Conservation (phyloP, 1,140 invertebrate genomes). For the Aphidius gifuensis region DNA sequence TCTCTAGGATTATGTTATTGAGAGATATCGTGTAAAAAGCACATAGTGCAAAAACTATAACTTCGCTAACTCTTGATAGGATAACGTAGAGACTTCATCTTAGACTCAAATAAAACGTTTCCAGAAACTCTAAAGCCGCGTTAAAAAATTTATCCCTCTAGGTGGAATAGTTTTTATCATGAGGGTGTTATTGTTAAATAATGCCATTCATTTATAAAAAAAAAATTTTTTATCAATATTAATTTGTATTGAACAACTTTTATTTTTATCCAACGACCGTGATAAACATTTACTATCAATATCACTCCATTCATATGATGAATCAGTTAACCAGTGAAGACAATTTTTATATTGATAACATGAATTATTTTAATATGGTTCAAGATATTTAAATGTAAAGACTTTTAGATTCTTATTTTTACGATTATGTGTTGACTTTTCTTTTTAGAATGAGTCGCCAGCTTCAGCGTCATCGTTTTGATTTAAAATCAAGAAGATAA, state of each 20-base stretch:
- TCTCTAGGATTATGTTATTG: too few relatives aligned
- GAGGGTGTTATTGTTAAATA: conserved; percentile 77
- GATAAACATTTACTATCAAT: conserved; percentile 64
- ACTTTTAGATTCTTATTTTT: conserved; percentile 71
- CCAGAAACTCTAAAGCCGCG: too few relatives aligned
- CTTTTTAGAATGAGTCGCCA: conserved; percentile 71
- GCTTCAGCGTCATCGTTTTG: conserved; percentile 38
- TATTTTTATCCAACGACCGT: conserved; percentile 63
- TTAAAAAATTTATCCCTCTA: too few relatives aligned
- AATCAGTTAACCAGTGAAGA: conserved; percentile 82
- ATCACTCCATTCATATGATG: conserved; percentile 87
- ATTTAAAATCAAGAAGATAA: too few relatives aligned
- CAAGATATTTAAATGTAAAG: conserved; percentile 85
- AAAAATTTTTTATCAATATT: conserved; percentile 40
- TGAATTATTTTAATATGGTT: conserved; percentile 77
- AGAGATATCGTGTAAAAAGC: too few relatives aligned
- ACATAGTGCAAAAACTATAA: too few relatives aligned
- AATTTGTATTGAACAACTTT: conserved; percentile 55
- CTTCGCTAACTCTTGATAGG: too few relatives aligned
- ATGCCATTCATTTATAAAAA: conserved; percentile 62
- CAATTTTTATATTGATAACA: conserved; percentile 81
- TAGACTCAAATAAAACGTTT: too few relatives aligned
- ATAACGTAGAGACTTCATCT: too few relatives aligned
- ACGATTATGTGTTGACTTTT: conserved; percentile 72
- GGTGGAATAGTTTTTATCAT: conserved; percentile 51